Evolutionary conservation across 2,888 invertebrate genomes (phyloP), one percentile per base, ranked within the genome.

Genomic region (Axea sp.): DNA sequence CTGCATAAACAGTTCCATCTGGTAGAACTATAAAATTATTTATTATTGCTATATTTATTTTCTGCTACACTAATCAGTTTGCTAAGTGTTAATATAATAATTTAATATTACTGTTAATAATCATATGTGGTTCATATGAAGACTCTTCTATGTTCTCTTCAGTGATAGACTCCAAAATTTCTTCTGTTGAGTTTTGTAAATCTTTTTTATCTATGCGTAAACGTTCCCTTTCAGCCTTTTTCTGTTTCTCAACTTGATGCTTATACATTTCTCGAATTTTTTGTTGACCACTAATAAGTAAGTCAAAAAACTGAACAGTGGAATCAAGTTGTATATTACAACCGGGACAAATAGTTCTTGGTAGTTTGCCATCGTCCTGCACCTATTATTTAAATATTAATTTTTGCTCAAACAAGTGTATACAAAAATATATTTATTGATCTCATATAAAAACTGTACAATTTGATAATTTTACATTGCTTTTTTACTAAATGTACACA

Each of bases 321-420:
- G 93, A 91, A 84, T 94, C 93, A 77, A 94, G 83, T 83, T 94
- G 93, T 64, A 94, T 92, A 72, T 92, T 92, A 81, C 95, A 95
- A 30, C 93, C 93, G 4, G 93, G 93, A 82, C 95, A 95, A 78
- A 95, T 92, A 11, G 92, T 92, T 51, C 91, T 90, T 1, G 94
- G 94, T 76, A 92, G 89, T 81, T 91, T 91, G 0, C 92, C 92
- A 89, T 94, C 93, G 84, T 93, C 91, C 51, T 88, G 88, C 17
- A 94, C 90, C 94, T 94, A 82, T 35, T 88, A 3, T 3, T 3
- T 19, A 19, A 19, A 19, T 19, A 19, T 19, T n/a, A n/a, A n/a
- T n/a, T n/a, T n/a, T n/a, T n/a, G n/a, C n/a, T n/a, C n/a, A n/a
- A n/a, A n/a, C n/a, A n/a, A n/a, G n/a, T n/a, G n/a, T n/a, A n/a